phyloP scores from a whole-genome alignment of 2,888 invertebrate species.

The Brachypalpus laphriformis region DNA sequence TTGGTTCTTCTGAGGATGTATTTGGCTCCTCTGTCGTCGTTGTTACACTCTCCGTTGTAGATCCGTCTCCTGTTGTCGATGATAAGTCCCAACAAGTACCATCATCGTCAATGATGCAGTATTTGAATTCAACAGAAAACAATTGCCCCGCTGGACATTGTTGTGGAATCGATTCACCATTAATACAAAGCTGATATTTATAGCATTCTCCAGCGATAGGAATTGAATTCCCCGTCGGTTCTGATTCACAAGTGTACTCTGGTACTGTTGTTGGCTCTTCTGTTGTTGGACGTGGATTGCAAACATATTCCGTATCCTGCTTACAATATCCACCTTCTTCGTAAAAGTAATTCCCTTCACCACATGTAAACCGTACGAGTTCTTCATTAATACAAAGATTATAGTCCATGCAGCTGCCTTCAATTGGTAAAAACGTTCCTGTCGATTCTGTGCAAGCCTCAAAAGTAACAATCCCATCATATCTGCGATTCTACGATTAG shows the following conservation, averaged over 20 bases:
- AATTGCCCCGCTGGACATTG: conserved; percentile 76
- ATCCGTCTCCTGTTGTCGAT: conserved; percentile 38
- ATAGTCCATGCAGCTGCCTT: conserved; percentile 68
- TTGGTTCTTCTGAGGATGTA: conserved; percentile 2
- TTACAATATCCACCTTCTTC: conserved; percentile 18
- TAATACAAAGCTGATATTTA: conserved; percentile 76
- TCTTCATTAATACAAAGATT: conserved; percentile 72
- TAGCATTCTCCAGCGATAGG: conserved; percentile 75
- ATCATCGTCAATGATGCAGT: conserved; percentile 75
- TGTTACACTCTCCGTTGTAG: not conserved
- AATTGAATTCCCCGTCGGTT: conserved; percentile 46
- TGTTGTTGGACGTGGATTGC: conserved; percentile 3
- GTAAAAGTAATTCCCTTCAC: conserved; percentile 75
- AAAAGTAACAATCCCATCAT: not conserved
- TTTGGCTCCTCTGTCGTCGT: not conserved
- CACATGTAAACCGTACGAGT: conserved; percentile 69
- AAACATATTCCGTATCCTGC: conserved; percentile 14
- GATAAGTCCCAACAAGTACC: conserved; percentile 70
- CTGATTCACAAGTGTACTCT: conserved; percentile 9
- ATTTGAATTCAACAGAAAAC: conserved; percentile 68
- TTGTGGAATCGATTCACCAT: conserved; percentile 68
- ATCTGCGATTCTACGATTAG: not conserved
- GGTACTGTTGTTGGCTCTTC: conserved; percentile 5
- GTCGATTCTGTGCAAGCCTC: conserved; percentile 1
- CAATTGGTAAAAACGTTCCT: conserved; percentile 27